These are phyloP conservation scores for Antheraea pernyi DNA, from an alignment of 1,140 invertebrate genomes.

Conservation along the genomic window DNA sequence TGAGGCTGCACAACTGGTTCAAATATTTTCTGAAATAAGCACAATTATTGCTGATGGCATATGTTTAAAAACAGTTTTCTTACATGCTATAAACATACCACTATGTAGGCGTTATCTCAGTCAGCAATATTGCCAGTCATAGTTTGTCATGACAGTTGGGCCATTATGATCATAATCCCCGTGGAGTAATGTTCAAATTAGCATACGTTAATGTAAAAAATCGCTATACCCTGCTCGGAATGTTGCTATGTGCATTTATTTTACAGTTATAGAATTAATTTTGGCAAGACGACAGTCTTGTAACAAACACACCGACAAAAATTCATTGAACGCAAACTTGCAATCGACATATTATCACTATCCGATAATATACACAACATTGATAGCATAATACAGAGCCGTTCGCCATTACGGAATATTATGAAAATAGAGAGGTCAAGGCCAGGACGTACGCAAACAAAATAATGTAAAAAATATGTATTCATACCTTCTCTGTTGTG, in stretches of 20 bases:
- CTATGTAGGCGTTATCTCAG: slow-evolving; percentile 14
- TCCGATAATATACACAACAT: slow-evolving; percentile 63
- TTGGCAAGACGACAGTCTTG: slow-evolving; percentile 29
- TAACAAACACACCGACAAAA: slow-evolving; percentile 7
- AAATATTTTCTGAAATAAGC: slow-evolving; percentile 69
- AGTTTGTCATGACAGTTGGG: not conserved
- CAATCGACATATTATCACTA: slow-evolving; percentile 59
- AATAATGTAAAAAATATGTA: slow-evolving; percentile 52
- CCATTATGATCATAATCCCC: not conserved
- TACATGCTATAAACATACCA: not conserved
- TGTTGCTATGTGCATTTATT: slow-evolving; percentile 13
- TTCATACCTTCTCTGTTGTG: slow-evolving; percentile 74
- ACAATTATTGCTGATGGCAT: not conserved
- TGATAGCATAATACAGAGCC: slow-evolving; percentile 62
- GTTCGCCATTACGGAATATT: slow-evolving; percentile 78
- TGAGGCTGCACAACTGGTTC: slow-evolving; percentile 66
- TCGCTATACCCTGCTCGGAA: slow-evolving; percentile 3
- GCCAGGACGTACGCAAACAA: slow-evolving; percentile 75
- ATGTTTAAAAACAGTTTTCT: not conserved
- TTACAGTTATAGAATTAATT: slow-evolving; percentile 20
- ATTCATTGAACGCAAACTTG: not conserved
- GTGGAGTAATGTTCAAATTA: slow-evolving; percentile 7
- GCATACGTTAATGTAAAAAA: slow-evolving; percentile 4
- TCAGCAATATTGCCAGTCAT: slow-evolving; percentile 16
- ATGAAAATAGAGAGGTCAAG: slow-evolving; percentile 79